phyloP scores from a whole-genome alignment of 2,888 invertebrate genomes.

The Acrobasis suavella region DNA sequence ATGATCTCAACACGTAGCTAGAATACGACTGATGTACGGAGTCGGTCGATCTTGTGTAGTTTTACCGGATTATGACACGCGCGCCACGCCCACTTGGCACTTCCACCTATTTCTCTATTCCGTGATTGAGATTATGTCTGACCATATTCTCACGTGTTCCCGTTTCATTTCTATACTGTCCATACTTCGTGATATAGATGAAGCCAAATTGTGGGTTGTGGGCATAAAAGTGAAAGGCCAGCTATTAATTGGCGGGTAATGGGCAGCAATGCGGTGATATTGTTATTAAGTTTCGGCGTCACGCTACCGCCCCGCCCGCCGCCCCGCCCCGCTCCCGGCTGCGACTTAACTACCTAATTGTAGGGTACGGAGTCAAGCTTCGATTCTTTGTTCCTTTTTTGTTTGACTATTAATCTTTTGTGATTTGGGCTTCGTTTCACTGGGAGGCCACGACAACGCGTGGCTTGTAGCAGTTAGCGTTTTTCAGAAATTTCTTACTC shows the following conservation, averaged over 20 bases:
- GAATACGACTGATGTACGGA: too few relatives aligned
- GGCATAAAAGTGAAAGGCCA: constrained; percentile 14
- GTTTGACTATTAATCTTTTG: constrained; percentile 6
- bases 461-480: too few relatives aligned
- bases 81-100: too few relatives aligned
- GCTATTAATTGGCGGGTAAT: constrained; percentile 16
- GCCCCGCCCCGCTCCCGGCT: constrained; percentile 35
- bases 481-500: too few relatives aligned
- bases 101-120: too few relatives aligned
- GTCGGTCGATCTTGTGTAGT: too few relatives aligned
- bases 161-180: not conserved
- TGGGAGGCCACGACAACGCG: too few relatives aligned
- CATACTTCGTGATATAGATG: not conserved
- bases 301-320: constrained; percentile 32
- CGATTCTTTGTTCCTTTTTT: constrained; percentile 4
- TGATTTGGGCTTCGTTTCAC: not conserved
- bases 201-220: constrained; percentile 15
- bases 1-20: too few relatives aligned
- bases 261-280: constrained; percentile 15
- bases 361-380: constrained; percentile 34
- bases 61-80: too few relatives aligned
- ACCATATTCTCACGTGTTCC: not conserved
- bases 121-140: too few relatives aligned
- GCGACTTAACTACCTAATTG: constrained; percentile 62
- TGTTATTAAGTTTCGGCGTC: constrained; percentile 22